These are phyloP conservation scores for Trissolcus basalis DNA, from an alignment of 1,140 invertebrate genomes.

Conservation along the genomic window DNA sequence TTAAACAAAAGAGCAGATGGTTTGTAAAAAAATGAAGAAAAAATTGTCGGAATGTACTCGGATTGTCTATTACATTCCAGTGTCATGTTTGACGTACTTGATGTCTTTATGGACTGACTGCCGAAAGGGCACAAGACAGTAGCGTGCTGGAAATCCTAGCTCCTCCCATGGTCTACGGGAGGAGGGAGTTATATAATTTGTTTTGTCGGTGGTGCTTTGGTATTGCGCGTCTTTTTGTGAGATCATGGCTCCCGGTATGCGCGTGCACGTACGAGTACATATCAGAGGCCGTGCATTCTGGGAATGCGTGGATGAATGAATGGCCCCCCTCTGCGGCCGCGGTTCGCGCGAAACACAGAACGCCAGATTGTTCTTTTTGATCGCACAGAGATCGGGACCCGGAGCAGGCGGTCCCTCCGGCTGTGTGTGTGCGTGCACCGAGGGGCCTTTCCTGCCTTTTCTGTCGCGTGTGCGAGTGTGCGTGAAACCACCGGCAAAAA, in stretches of 20 bases:
- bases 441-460: conserved; percentile 58
- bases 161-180: conserved; percentile 29
- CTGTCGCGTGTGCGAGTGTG: conserved; percentile 16
- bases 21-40: background rate
- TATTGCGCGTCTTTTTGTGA: conserved; percentile 35
- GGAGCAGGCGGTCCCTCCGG: conserved; percentile 34
- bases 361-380: conserved; percentile 54
- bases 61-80: conserved; percentile 15
- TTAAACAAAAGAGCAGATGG: background rate
- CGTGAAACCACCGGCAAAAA: conserved; percentile 34
- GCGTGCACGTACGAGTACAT: conserved; percentile 32
- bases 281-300: conserved; percentile 58
- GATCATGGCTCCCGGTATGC: conserved; percentile 29
- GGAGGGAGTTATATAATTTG: conserved; percentile 28
- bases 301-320: conserved; percentile 73
- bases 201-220: conserved; percentile 18
- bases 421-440: conserved; percentile 27
- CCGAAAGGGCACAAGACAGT: conserved; percentile 33
- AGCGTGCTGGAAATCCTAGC: conserved; percentile 43
- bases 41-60: background rate
- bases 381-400: conserved; percentile 30
- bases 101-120: conserved; percentile 13
- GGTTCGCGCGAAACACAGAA: conserved; percentile 35
- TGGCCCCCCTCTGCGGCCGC: conserved; percentile 64
- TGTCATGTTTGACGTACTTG: conserved; percentile 11